Evolutionary conservation across 2,797 vertebrate species (phyloP).

Genomic region (Aldrovandia affinis): DNA sequence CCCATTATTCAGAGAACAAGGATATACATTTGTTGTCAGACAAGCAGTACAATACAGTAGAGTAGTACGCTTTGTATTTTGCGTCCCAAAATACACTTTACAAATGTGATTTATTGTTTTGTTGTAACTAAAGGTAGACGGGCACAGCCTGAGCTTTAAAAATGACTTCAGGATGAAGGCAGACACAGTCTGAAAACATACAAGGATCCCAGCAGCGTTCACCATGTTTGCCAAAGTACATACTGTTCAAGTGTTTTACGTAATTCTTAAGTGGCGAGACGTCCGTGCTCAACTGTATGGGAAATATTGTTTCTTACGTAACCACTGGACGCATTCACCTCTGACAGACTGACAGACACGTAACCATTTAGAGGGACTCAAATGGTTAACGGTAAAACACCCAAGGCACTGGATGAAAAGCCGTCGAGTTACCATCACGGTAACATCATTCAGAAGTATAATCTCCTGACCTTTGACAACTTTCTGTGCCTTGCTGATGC

Average conservation of each 20-base stretch:
- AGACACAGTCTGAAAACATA: slow-evolving; percentile 12
- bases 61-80: neutral
- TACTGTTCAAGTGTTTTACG: slow-evolving; percentile 37
- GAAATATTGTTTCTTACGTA: slow-evolving; percentile 27
- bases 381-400: slow-evolving; percentile 21
- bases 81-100: slow-evolving; percentile 25
- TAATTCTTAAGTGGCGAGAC: slow-evolving; percentile 37
- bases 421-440: too few relatives aligned
- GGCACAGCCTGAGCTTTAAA: neutral
- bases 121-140: slow-evolving; percentile 19
- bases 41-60: neutral
- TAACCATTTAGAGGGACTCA: slow-evolving; percentile 58
- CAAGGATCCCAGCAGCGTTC: slow-evolving; percentile 26
- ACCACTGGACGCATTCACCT: slow-evolving; percentile 25
- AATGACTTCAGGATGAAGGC: slow-evolving; percentile 18
- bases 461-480: too few relatives aligned
- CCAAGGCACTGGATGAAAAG: too few relatives aligned
- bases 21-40: slow-evolving; percentile 17
- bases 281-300: slow-evolving; percentile 34
- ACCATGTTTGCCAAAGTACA: slow-evolving; percentile 20
- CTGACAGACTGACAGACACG: slow-evolving; percentile 52
- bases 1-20: slow-evolving; percentile 37
- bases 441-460: too few relatives aligned
- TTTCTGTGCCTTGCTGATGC: too few relatives aligned
- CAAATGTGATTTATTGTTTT: neutral